These are phyloP conservation scores for Stenotaenia linearis DNA, from an alignment of 2,888 invertebrate genomes.

Conservation along the genomic window DNA sequence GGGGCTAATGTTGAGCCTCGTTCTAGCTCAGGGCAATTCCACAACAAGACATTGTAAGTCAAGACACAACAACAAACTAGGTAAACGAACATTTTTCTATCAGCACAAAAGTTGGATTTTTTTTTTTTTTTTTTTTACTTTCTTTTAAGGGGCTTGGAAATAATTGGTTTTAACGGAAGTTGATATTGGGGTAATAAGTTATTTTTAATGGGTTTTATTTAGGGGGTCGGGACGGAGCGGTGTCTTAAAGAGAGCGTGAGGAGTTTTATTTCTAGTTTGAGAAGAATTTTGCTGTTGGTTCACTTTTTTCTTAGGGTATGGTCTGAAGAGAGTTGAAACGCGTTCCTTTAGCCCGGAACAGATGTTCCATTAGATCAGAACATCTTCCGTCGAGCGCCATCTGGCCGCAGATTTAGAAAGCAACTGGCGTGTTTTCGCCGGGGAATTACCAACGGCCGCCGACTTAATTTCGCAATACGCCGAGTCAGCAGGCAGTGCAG, in stretches of 20 bases:
- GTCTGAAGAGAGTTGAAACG: constrained; percentile 12
- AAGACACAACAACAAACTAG: constrained; percentile 26
- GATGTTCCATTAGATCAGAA: constrained; percentile 24
- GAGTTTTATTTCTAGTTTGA: not conserved
- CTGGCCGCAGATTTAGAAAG: constrained; percentile 24
- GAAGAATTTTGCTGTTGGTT: not conserved
- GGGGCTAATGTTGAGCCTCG: constrained; percentile 13
- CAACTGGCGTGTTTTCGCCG: constrained; percentile 26
- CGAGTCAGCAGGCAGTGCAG: constrained; percentile 30
- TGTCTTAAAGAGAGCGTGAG: not conserved
- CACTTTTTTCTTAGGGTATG: not conserved
- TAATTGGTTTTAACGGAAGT: not conserved
- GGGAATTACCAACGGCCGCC: constrained; percentile 24
- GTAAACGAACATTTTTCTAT: constrained; percentile 12
- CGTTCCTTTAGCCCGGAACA: constrained; percentile 24
- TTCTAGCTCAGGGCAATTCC: constrained; percentile 13
- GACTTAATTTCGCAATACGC: constrained; percentile 32
- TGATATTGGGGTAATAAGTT: not conserved
- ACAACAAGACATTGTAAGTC: constrained; percentile 21
- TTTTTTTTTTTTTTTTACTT: not conserved
- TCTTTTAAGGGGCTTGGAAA: not conserved
- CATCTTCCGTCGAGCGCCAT: constrained; percentile 26
- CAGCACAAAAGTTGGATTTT: not conserved
- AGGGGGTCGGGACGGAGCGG: not conserved
- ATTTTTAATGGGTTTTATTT: not conserved